Evolutionary conservation across 2,797 vertebrate genomes (phyloP).

Genomic region (Chiloscyllium punctatum): DNA sequence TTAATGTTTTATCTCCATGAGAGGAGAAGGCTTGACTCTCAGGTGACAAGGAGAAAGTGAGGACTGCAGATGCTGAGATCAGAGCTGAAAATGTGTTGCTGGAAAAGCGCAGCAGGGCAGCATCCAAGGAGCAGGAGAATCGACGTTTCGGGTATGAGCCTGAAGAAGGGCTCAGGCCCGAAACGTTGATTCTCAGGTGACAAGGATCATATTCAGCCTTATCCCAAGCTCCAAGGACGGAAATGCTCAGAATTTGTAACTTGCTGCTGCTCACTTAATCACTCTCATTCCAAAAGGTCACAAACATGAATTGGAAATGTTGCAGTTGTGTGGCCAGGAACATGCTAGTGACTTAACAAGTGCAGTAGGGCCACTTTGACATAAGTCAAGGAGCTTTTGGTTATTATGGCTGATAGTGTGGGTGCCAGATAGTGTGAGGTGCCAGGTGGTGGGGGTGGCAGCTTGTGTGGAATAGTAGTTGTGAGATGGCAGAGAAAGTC

Average conservation of each 20-base stretch:
- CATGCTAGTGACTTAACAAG: not conserved
- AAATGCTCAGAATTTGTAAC: not conserved
- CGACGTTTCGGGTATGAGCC: too few species aligned
- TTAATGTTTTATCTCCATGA: not conserved
- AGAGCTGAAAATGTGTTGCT: too few species aligned
- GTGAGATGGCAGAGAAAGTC: not conserved
- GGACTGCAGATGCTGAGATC: too few species aligned
- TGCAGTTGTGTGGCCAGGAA: not conserved
- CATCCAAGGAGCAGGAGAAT: too few species aligned
- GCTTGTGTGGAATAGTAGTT: not conserved
- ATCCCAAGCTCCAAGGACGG: not conserved
- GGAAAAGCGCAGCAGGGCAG: too few species aligned
- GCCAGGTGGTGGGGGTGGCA: too few species aligned
- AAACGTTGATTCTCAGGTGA: too few species aligned
- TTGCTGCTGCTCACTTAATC: not conserved
- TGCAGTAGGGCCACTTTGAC: too few species aligned
- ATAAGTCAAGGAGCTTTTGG: not conserved
- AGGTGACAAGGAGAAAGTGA: not conserved
- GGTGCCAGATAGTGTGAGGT: too few species aligned
- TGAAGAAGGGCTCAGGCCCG: too few species aligned
- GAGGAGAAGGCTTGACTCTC: not conserved
- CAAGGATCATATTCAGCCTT: not conserved
- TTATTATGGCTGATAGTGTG: not conserved
- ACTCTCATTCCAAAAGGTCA: not conserved
- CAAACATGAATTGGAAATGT: not conserved